Base-by-base conservation (phyloP, 1,140 invertebrate genomes). In the Marisa cornuarietis region DNA sequence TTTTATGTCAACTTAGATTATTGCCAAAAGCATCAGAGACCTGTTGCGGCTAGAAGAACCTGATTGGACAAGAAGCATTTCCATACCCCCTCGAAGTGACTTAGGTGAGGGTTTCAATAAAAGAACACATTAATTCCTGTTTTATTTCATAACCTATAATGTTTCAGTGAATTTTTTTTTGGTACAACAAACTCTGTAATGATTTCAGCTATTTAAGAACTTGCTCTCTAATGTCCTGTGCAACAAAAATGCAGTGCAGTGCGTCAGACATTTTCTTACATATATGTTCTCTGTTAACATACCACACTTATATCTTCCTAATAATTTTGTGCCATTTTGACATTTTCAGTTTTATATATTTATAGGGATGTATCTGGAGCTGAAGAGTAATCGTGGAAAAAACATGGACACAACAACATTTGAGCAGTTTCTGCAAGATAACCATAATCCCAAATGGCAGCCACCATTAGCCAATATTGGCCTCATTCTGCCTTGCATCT, bases 1-100 rank as follows among this genome's bases (percentile, higher is more conserved):
- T 42, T 42, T 42, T 42, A 42, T 42, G 6, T 42, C 2, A 58
- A 14, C 87, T 58, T 81, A 91, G 90, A 83, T 86, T 76, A 88
- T 91, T 76, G 78, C 87, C n/a, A 90, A 90, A 83, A 88, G 85
- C 84, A 85, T 91, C 14, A 77, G 87, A 82, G 88, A 90, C 52
- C 76, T 90, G n/a, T 76, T 90, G 26, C 82, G 79, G n/a, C 72
- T 90, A 63, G 89, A 90, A 76, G 87, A 90, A 72, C 89, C 90
- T 51, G 85, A 87, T 71, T 91, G 89, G 88, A 88, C 86, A 62
- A 78, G 90, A 81, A 89, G 88, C 69, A 90, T 91, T 63, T 87
- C 87, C 20, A 74, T 88, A 24, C 89, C 88, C 54, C 90, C 90
- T 22, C 81, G 87, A 66, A 87, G 85, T 82, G 82, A 87, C 51